Conservation (phyloP, 2,797 vertebrate species). For the Sebastolobus alascanus region DNA sequence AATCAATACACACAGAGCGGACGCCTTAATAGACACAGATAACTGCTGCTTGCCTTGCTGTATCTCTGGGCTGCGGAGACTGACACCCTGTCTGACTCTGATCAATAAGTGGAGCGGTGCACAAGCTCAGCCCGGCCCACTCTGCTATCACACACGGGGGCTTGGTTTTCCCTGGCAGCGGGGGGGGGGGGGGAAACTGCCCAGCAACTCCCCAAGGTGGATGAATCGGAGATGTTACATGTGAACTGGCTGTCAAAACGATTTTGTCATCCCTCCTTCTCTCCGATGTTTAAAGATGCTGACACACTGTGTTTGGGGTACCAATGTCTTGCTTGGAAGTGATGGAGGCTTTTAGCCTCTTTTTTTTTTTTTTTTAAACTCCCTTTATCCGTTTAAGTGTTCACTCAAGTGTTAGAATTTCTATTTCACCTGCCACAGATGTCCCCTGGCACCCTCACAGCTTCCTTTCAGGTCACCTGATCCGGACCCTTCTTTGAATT, state of each 20-base stretch:
- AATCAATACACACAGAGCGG: slow-evolving; percentile 88
- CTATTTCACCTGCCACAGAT: slow-evolving; percentile 74
- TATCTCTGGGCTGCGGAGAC: slow-evolving; percentile 79
- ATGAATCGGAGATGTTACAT: slow-evolving; percentile 88
- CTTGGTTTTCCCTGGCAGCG: slow-evolving; percentile 79
- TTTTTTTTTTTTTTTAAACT: slow-evolving; percentile 41
- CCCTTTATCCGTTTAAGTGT: slow-evolving; percentile 79
- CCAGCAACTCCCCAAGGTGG: slow-evolving; percentile 84
- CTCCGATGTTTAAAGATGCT: slow-evolving; percentile 86
- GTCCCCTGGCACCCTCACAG: slow-evolving; percentile 67
- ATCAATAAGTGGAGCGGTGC: slow-evolving; percentile 87
- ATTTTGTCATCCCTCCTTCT: slow-evolving; percentile 87
- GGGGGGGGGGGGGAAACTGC: slow-evolving; percentile 75
- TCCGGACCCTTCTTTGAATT: slow-evolving; percentile 43
- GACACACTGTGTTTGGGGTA: slow-evolving; percentile 82
- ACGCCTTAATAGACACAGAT: slow-evolving; percentile 87
- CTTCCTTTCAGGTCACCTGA: slow-evolving; percentile 64
- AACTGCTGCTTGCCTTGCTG: slow-evolving; percentile 79
- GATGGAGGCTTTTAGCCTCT: slow-evolving; percentile 86
- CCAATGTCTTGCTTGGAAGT: slow-evolving; percentile 82
- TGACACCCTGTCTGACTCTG: slow-evolving; percentile 83
- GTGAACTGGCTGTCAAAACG: slow-evolving; percentile 89
- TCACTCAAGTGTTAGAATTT: slow-evolving; percentile 76
- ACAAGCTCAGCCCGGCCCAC: slow-evolving; percentile 76
- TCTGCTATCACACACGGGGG: slow-evolving; percentile 76